phyloP scores from a whole-genome alignment of 2,797 vertebrate species.

The Labroides dimidiatus region DNA sequence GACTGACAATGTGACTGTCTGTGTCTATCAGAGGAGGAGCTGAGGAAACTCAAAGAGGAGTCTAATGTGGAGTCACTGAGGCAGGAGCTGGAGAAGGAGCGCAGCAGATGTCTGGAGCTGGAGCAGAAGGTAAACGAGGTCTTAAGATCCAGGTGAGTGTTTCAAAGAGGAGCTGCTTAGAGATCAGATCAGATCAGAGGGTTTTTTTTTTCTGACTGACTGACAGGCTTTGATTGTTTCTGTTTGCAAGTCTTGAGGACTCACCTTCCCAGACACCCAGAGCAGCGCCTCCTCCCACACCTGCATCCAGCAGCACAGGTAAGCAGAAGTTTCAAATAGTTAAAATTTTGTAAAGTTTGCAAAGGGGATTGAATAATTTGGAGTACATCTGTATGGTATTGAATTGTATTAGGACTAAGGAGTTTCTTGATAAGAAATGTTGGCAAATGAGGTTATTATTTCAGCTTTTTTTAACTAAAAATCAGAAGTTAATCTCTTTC shows the following conservation, averaged over 20 bases:
- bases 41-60: constrained; percentile 93
- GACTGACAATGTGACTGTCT: neutral
- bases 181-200: neutral
- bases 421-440: no score
- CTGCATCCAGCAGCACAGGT: constrained; percentile 83
- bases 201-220: neutral
- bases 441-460: no score
- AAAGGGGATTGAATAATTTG: no score
- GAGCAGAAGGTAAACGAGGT: constrained; percentile 92
- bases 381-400: no score
- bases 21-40: constrained; percentile 91
- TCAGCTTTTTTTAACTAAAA: no score
- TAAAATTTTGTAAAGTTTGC: no score
- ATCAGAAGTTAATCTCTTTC: no score
- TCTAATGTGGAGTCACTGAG: constrained; percentile 88
- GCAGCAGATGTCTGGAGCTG: constrained; percentile 87
- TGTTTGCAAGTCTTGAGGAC: constrained; percentile 84
- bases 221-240: neutral
- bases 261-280: constrained; percentile 83
- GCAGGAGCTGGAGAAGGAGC: constrained; percentile 94
- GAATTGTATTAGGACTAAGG: no score
- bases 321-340: no score
- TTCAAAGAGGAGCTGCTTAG: neutral
- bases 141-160: constrained; percentile 85
- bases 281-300: constrained; percentile 67